These are phyloP conservation scores for Metopia argyrocephala DNA, from an alignment of 2,888 invertebrate genomes.

Conservation along the genomic window DNA sequence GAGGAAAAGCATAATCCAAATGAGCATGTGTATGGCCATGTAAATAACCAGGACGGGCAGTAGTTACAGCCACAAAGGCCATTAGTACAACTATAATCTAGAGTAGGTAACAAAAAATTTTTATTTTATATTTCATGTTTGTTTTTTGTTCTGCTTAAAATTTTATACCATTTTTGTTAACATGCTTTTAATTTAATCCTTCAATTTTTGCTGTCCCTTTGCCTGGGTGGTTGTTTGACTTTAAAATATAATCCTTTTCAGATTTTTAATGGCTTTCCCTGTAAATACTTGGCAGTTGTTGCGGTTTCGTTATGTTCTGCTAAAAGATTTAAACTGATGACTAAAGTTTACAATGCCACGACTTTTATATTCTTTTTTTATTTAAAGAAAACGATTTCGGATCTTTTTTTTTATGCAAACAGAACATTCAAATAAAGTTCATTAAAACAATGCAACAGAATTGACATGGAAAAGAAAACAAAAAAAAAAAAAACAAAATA, in stretches of 20 bases:
- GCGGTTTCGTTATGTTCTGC: constrained; percentile 32
- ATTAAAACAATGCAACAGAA: constrained; percentile 56
- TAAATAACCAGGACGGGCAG: constrained; percentile 75
- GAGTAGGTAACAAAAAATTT: not conserved
- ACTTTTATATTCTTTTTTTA: constrained; percentile 59
- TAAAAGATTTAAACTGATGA: constrained; percentile 59
- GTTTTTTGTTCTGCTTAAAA: not conserved
- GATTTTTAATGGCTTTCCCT: not conserved
- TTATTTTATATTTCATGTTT: not conserved
- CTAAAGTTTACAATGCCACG: constrained; percentile 48
- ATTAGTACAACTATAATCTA: constrained; percentile 59
- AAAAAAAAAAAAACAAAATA: constrained; percentile 39
- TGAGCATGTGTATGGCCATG: constrained; percentile 74
- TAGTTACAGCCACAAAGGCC: constrained; percentile 66
- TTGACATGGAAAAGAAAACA: constrained; percentile 37
- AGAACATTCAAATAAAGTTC: constrained; percentile 49
- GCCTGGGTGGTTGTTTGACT: not conserved
- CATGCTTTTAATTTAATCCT: constrained; percentile 27
- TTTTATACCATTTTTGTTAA: constrained; percentile 54
- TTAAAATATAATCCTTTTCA: constrained; percentile 50
- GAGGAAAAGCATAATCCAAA: constrained; percentile 67
- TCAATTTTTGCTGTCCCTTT: not conserved
- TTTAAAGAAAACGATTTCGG: constrained; percentile 22
- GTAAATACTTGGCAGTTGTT: not conserved
- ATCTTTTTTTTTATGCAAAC: constrained; percentile 46